Base-by-base conservation (phyloP, 2,888 invertebrate genomes). In the Dolichopus griseipennis region DNA sequence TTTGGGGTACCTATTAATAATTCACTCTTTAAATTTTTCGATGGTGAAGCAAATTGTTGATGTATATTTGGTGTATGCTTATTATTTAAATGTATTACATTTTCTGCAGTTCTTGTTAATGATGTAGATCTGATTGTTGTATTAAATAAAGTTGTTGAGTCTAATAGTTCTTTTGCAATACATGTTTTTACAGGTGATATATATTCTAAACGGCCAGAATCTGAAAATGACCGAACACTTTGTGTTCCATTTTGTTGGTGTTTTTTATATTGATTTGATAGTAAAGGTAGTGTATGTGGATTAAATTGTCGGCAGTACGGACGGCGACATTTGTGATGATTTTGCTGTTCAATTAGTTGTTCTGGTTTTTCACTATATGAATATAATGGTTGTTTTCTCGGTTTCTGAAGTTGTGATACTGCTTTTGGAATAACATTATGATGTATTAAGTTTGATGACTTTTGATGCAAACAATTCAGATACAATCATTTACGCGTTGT, bases 401-500 rank as follows among this genome's bases (percentile, higher is more conserved):
- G 21, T 52, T 43, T 27, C 8, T 64, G 33, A 22, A 12, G 21
- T 62, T 20, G 15, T 63, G 37, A 61, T 67, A 52, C 64, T 43
- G 34, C 61, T 66, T 43, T 64, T 65, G 10, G 62, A 63, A 22
- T 63, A 18, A 1, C n/a, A 52, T 52, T 52, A 52, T 52, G 9
- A 52, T 52, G 52, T 15, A 18, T 52, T 52, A 52, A 52, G 2
- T 12, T 63, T 43, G 65, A 64, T 62, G 67, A 27, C n/a, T 63
- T 69, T 73, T 81, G 81, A 78, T 81, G 81, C 78, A 80, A 81
- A 81, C 81, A 81, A 76, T 81, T 81, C 70, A 79, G 80, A 72
- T 79, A 81, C 72, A 79, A 81, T 81, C 81, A 81, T 81, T 81
- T 81, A 68, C 81, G 79, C 74, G 77, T 75, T 67, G 86, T 86